Conservation (phyloP, 2,888 invertebrate species). For the Scaeva pyrastri region DNA sequence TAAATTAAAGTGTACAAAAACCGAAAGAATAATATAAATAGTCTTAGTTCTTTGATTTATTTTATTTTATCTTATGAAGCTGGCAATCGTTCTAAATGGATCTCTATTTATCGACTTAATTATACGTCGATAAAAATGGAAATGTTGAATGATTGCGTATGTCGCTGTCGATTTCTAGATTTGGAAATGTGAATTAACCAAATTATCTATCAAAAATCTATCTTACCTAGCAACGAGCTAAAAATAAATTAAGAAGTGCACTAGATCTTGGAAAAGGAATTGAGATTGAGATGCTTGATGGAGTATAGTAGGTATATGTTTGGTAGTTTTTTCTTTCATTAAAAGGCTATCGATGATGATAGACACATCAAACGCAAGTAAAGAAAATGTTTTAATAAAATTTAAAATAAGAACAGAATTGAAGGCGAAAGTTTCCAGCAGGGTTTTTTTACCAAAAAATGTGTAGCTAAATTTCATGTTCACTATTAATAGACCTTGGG, state of each 20-base stretch:
- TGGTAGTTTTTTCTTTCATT: background rate
- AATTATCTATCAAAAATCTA: background rate
- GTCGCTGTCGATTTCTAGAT: background rate
- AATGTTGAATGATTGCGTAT: background rate
- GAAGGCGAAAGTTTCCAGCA: background rate
- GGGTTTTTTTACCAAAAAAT: background rate
- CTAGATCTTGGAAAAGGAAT: background rate
- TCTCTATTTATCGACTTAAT: background rate
- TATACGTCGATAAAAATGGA: background rate
- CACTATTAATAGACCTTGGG: background rate
- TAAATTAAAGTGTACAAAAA: conserved; percentile 71
- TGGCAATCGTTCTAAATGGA: background rate
- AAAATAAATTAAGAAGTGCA: background rate
- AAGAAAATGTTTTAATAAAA: background rate
- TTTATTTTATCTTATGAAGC: background rate
- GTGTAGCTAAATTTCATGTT: no score
- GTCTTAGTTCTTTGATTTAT: conserved; percentile 42
- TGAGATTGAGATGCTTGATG: background rate
- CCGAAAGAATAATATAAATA: conserved; percentile 20
- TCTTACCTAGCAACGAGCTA: conserved; percentile 18
- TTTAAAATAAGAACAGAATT: background rate
- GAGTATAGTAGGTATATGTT: background rate
- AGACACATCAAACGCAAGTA: background rate
- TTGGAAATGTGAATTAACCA: background rate
- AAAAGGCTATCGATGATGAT: background rate